Evolutionary conservation across 2,888 invertebrate species (phyloP), one percentile per base, ranked within the genome.

Genomic region (Stenodera caucasica): DNA sequence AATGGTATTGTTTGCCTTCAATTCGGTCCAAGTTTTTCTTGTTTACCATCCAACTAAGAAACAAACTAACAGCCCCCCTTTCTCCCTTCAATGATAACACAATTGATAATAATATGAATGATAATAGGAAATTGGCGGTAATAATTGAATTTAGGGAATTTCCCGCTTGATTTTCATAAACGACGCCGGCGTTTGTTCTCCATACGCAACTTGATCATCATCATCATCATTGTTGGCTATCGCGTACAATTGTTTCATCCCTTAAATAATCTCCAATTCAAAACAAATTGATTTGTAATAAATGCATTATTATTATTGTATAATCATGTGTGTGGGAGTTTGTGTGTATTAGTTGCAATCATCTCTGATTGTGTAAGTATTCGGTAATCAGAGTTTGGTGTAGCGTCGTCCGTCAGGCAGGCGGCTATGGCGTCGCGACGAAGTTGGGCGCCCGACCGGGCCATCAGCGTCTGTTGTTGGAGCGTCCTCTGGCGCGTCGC

Each of bases 381-480:
- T 73, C 64, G 73, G 73, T 74, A 75, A 75, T 74, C 73, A 72
- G 71, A 66, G 67, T 65, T 54, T 57, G 61, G 56, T 59, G 59
- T 55, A 45, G 60, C 51, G 58, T 60, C 72, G 73, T 73, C 73
- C 72, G 73, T 73, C 73, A 72, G 75, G 73, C 76, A 75, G 77
- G 76, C 76, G 75, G 69, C 71, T 60, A 57, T 61, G 67, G 68
- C 72, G 75, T 72, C 73, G 71, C 70, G 74, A 73, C 77, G 75
- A 67, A 55, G 79, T 78, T 81, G 82, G 84, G 84, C 83, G 84
- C 83, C 83, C 82, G 82, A 83, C 82, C 81, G 82, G 81, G 82
- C 83, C 83, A 83, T 83, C 83, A 83, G 82, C 74, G 73, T 71
- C 73, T 72, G 71, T 73, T 70, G 71, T 73, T 70, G 71, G 68